Conservation (phyloP, 2,113 vertebrate species). For the Perca flavescens region DNA sequence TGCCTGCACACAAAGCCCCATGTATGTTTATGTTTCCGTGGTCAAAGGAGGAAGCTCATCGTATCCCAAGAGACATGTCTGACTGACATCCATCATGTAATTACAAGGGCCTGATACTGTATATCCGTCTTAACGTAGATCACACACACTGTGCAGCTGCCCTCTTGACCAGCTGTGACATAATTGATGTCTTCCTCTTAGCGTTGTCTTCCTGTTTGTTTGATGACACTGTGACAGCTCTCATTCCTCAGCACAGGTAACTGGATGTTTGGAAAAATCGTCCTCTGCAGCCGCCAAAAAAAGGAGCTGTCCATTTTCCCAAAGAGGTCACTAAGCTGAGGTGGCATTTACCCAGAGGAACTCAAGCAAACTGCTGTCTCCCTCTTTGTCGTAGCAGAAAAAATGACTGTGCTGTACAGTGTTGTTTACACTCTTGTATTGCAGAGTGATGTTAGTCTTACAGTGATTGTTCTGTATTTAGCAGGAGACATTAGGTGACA, state of each 20-base stretch:
- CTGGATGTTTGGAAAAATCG: slow-evolving; percentile 12
- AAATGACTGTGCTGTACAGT: neutral
- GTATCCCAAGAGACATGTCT: neutral
- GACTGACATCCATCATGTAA: slow-evolving; percentile 35
- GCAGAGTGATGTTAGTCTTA: neutral
- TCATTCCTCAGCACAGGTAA: neutral
- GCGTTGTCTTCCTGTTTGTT: slow-evolving; percentile 1
- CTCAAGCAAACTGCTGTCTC: neutral
- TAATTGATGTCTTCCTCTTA: slow-evolving; percentile 48
- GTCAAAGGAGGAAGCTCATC: slow-evolving; percentile 2
- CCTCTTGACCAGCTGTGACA: slow-evolving; percentile 39
- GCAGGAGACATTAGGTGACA: neutral
- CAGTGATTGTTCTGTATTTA: neutral
- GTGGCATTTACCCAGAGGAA: slow-evolving; percentile 10
- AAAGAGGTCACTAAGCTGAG: slow-evolving; percentile 33
- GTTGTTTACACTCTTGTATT: neutral
- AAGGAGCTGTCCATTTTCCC: slow-evolving; percentile 41
- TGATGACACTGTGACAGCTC: slow-evolving; percentile 22
- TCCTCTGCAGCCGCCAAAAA: neutral
- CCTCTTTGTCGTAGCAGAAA: neutral
- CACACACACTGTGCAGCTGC: neutral
- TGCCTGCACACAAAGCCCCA: neutral
- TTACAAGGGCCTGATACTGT: slow-evolving; percentile 12
- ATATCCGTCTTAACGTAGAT: slow-evolving; percentile 1
- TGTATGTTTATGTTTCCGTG: slow-evolving; percentile 1